Evolutionary conservation across 23 tunicate species (phyloP), one percentile per base, ranked within the genome.

Genomic region (Trididemnum clinides): DNA sequence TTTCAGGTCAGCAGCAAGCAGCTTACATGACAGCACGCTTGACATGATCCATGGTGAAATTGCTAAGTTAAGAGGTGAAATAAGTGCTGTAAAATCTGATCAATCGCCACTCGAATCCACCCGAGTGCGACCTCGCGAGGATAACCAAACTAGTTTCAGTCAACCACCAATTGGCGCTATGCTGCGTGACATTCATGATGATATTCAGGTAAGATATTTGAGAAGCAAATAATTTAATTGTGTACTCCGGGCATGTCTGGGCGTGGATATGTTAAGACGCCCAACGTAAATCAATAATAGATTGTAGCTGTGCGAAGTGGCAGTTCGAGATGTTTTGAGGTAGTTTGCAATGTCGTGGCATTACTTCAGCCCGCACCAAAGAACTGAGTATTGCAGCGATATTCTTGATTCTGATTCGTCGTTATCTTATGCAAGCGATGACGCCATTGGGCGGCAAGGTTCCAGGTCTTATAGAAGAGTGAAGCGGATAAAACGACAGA

Each of bases 1-100:
- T 70, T 32, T 2, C 66, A 84, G 97, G 69, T 92, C 97, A 0
- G 69, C 78, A 50, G 91, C 88, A 28, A 91, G 96, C 69, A 90
- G 84, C 59, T 34, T 80, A 3, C 62, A 37, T 3, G 97, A 92
- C 91, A 92, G 97, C 81, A 87, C 97, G 37, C 76, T 92, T 39
- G 88, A 87, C 50, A 26, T 84, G 51, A 82, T 92, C 33, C 91
- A 91, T 20, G 97, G 97, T 28, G 97, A 92, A 77, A 92, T 92
- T 22, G 70, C 88, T 7, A 83, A 71, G 36, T 83, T 92, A 0
- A 34, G 97, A 10, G 89, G 83, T 0, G 97, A 92, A 71, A 78
- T 92, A 1, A 70, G 75, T 33, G 86, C 88, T 15, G 28, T 59
- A 20, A 85, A 85, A 71, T 54, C 39, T 4, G 57, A 35, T 30